Conservation (phyloP, 2,888 invertebrate genomes). For the Osmoderma eremita region DNA sequence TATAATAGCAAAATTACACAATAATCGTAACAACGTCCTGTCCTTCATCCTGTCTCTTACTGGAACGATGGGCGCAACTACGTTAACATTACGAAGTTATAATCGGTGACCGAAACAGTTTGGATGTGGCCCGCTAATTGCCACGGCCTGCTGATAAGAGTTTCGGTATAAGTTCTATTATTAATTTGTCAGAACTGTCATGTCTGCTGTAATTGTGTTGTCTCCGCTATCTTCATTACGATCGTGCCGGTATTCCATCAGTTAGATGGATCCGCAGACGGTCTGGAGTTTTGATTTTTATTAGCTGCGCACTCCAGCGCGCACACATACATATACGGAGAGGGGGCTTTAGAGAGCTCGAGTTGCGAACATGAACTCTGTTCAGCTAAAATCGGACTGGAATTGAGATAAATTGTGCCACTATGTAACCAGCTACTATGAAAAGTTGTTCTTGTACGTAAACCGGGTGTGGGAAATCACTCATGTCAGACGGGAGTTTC, state of each 20-base stretch:
- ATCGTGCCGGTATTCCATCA: slow-evolving; percentile 1
- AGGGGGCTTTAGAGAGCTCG: too few species aligned
- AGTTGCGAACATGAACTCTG: too few species aligned
- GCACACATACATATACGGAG: too few species aligned
- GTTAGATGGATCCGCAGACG: slow-evolving; percentile 16
- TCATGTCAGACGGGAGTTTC: slow-evolving; percentile 24
- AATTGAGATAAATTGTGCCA: slow-evolving; percentile 26
- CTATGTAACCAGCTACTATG: slow-evolving; percentile 22
- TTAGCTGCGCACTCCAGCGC: slow-evolving; percentile 4
- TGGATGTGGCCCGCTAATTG: slow-evolving; percentile 49
- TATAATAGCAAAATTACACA: slow-evolving; percentile 37
- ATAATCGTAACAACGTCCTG: slow-evolving; percentile 30
- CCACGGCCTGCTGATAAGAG: slow-evolving; percentile 51
- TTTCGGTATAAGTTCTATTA: slow-evolving; percentile 52
- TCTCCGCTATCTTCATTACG: slow-evolving; percentile 49
- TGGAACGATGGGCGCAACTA: neutral
- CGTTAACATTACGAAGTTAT: slow-evolving; percentile 26
- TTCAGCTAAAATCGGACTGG: neutral
- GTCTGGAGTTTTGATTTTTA: slow-evolving; percentile 14
- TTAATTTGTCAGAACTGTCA: slow-evolving; percentile 55
- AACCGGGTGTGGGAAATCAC: slow-evolving; percentile 23
- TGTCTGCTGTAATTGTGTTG: slow-evolving; percentile 51
- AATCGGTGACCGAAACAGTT: slow-evolving; percentile 33
- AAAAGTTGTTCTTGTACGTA: slow-evolving; percentile 27
- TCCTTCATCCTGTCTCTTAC: neutral